These are phyloP conservation scores for Labroides dimidiatus DNA, from an alignment of 2,797 vertebrate genomes.

Conservation along the genomic window DNA sequence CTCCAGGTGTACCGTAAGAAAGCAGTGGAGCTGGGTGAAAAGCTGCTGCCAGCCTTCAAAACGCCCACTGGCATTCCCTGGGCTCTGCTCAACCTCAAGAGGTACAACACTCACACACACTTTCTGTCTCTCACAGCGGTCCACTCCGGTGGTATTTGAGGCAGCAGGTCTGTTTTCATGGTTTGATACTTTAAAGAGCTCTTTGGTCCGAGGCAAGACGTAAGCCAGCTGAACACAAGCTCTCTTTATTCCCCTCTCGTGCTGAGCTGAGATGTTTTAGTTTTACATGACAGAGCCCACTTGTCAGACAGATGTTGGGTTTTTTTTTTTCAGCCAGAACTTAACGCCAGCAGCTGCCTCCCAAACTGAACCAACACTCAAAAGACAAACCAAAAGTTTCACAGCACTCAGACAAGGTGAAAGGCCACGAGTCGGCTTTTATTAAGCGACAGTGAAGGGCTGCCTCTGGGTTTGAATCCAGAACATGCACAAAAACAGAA, in stretches of 20 bases:
- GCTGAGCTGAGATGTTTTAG: slow-evolving; percentile 28
- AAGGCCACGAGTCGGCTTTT: slow-evolving; percentile 26
- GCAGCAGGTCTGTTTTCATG: slow-evolving; percentile 46
- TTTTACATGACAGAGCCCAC: slow-evolving; percentile 31
- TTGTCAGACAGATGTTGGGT: slow-evolving; percentile 21
- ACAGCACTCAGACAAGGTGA: slow-evolving; percentile 13
- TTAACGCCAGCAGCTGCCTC: neutral
- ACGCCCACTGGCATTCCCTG: slow-evolving; percentile 98
- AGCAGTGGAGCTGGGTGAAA: slow-evolving; percentile 95
- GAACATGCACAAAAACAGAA: slow-evolving; percentile 3
- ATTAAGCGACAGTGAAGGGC: slow-evolving; percentile 26
- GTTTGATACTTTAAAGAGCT: slow-evolving; percentile 52
- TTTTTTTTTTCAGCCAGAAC: slow-evolving; percentile 25
- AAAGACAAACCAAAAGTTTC: slow-evolving; percentile 26
- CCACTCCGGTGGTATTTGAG: slow-evolving; percentile 30
- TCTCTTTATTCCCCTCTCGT: slow-evolving; percentile 16
- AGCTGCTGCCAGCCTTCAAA: slow-evolving; percentile 96
- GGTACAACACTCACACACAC: slow-evolving; percentile 81
- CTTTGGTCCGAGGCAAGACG: slow-evolving; percentile 34
- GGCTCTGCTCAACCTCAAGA: slow-evolving; percentile 98
- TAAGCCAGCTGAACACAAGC: slow-evolving; percentile 24
- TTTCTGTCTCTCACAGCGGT: slow-evolving; percentile 21
- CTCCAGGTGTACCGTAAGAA: slow-evolving; percentile 93
- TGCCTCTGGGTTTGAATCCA: slow-evolving; percentile 5
- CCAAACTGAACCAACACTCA: slow-evolving; percentile 15